Conservation (phyloP, 2,888 invertebrate genomes). For the Acrobasis suavella region DNA sequence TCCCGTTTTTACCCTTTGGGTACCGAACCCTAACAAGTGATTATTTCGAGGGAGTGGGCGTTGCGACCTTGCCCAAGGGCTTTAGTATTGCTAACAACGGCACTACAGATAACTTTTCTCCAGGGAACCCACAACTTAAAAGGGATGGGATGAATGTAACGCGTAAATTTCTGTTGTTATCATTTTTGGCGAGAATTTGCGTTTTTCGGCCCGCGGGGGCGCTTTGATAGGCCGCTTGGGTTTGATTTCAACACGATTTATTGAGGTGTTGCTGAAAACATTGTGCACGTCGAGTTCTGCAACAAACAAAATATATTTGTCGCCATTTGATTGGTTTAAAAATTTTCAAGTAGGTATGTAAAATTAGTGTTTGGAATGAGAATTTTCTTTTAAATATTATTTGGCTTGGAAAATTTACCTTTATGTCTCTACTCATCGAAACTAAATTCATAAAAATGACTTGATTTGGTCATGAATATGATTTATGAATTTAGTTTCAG, state of each 20-base stretch:
- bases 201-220: conserved; percentile 55
- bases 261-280: conserved; percentile 32
- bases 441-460: too few relatives aligned
- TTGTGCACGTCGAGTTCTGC: background rate
- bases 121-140: conserved; percentile 43
- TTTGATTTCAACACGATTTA: conserved; percentile 46
- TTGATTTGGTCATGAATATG: too few relatives aligned
- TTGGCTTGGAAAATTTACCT: background rate
- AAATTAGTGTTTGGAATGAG: too few relatives aligned
- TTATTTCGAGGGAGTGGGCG: too few relatives aligned
- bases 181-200: conserved; percentile 68
- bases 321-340: background rate
- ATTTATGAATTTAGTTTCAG: too few relatives aligned
- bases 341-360: too few relatives aligned
- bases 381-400: background rate
- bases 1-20: too few relatives aligned
- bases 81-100: too few relatives aligned
- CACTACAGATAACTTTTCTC: conserved; percentile 18
- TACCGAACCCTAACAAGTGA: too few relatives aligned
- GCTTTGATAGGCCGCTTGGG: conserved; percentile 61
- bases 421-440: too few relatives aligned
- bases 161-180: conserved; percentile 61
- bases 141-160: conserved; percentile 52
- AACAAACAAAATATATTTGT: background rate
- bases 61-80: too few relatives aligned